Evolutionary conservation across 2,113 vertebrate genomes (phyloP).

Genomic region (Pteropus alecto): DNA sequence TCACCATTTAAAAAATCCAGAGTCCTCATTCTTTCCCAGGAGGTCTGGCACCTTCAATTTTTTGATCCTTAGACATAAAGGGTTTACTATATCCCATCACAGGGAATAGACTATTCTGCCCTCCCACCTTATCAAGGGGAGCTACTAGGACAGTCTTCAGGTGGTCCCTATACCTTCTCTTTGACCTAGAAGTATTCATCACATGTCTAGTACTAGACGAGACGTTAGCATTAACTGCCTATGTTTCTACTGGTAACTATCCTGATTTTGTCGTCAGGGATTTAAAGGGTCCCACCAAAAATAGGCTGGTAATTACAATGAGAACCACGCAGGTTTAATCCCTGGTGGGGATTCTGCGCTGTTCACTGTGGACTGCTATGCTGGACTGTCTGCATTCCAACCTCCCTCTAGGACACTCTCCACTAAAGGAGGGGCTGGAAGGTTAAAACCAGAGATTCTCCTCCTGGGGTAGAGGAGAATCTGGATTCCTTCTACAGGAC

Average conservation of each 20-base stretch:
- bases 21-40: not conserved
- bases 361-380: not conserved
- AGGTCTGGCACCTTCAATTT: not conserved
- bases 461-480: not conserved
- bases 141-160: not conserved
- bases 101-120: not conserved
- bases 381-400: not conserved
- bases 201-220: not conserved
- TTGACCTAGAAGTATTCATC: not conserved
- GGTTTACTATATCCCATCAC: not conserved
- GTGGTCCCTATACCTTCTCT: not conserved
- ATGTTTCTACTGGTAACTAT: not conserved
- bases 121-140: not conserved
- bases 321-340: not conserved
- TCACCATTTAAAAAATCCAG: not conserved
- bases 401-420: not conserved
- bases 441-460: not conserved
- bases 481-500: not conserved
- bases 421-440: not conserved
- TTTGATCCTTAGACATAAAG: not conserved
- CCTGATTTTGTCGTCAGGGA: not conserved
- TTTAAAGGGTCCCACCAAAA: not conserved
- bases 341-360: not conserved
- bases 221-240: not conserved
- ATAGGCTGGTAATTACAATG: not conserved